A percentile compares a stretch with the other conserved stretches of the same genome.
Evolutionary conservation across 2,113 vertebrate genomes (phyloP).

Genomic region (Phyllostomus hastatus): DNA sequence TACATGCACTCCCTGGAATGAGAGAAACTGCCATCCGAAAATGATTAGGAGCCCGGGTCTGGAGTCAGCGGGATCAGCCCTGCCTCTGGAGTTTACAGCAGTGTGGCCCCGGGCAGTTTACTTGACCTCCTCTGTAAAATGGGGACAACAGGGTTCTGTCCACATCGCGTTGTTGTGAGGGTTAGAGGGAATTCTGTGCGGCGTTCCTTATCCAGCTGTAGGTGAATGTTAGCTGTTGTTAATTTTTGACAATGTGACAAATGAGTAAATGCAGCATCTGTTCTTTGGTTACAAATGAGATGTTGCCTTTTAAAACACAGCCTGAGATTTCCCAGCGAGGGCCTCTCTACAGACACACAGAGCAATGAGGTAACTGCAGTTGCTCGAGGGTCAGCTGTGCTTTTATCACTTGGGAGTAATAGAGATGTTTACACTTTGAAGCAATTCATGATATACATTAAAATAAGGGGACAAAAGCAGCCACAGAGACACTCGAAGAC

Average conservation of each 20-base stretch:
- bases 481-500: not conserved
- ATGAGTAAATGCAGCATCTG: not conserved
- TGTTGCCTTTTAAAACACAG: not conserved
- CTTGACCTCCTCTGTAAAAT: not conserved
- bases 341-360: not conserved
- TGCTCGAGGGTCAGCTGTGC: not conserved
- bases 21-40: not conserved
- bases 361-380: not conserved
- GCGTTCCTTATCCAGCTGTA: not conserved
- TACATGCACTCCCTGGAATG: not conserved
- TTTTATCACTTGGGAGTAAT: not conserved
- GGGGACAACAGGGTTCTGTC: not conserved
- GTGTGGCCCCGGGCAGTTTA: not conserved
- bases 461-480: not conserved
- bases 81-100: not conserved
- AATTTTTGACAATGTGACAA: not conserved
- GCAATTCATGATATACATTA: not conserved
- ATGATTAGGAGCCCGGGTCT: not conserved
- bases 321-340: not conserved
- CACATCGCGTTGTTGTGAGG: not conserved
- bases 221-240: not conserved
- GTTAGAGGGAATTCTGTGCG: not conserved
- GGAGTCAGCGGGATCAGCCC: not conserved
- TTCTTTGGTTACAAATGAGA: constrained; percentile 17
- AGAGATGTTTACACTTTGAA: not conserved